Evolutionary conservation across 2,888 invertebrate species (phyloP).

Genomic region (Thyatira batis): DNA sequence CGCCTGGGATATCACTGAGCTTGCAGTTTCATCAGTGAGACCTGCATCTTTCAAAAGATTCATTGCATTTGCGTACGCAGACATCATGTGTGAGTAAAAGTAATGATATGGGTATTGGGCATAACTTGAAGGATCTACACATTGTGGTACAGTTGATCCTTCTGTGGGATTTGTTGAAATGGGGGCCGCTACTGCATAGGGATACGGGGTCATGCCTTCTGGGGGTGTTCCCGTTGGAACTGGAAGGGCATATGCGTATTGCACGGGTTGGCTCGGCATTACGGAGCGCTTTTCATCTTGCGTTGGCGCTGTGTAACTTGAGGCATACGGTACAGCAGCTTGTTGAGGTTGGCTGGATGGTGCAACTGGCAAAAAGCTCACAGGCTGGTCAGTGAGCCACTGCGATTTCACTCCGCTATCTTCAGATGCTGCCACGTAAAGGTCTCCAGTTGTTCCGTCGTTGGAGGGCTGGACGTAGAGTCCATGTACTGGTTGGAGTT

Average conservation of each 20-base stretch:
- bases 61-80: conserved; percentile 61
- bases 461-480: conserved; percentile 69
- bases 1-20: conserved; percentile 36
- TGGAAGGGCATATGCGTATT: conserved; percentile 60
- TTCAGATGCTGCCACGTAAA: conserved; percentile 74
- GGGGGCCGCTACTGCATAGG: conserved; percentile 45
- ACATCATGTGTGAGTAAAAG: conserved; percentile 69
- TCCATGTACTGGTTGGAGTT: conserved; percentile 69
- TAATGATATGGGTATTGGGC: conserved; percentile 59
- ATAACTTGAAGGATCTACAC: conserved; percentile 30
- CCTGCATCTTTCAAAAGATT: conserved; percentile 55
- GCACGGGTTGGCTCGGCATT: conserved; percentile 46
- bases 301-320: conserved; percentile 27
- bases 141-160: conserved; percentile 31
- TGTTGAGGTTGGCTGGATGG: conserved; percentile 39
- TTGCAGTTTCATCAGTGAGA: conserved; percentile 46
- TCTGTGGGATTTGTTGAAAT: conserved; percentile 31
- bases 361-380: conserved; percentile 57
- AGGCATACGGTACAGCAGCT: conserved; percentile 32
- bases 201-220: conserved; percentile 38
- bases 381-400: conserved; percentile 69
- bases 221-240: conserved; percentile 37
- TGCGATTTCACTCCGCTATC: conserved; percentile 64
- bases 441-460: conserved; percentile 71
- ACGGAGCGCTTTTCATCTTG: conserved; percentile 60